Percentiles rank a stretch among this genome's conserved stretches.
These are phyloP conservation scores for Laodelphax striatellus DNA, from an alignment of 1,140 invertebrate genomes.

Conservation along the genomic window DNA sequence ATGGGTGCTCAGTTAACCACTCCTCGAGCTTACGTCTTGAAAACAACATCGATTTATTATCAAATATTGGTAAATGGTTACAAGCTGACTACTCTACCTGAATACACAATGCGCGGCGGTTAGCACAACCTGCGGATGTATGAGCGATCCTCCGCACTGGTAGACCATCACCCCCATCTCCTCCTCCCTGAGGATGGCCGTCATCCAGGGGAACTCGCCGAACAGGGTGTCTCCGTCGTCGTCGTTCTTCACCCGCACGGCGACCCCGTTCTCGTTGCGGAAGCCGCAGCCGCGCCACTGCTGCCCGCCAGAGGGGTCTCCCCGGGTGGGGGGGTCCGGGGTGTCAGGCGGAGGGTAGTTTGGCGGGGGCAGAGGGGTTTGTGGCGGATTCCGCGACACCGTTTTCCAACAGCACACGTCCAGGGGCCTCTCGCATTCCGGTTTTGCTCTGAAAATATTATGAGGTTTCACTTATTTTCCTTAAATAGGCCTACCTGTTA, in stretches of 20 bases:
- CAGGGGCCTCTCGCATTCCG: no score
- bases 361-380: constrained; percentile 17
- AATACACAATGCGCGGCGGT: constrained; percentile 41
- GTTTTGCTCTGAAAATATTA: no score
- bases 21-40: no score
- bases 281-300: constrained; percentile 45
- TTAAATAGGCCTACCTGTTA: no score
- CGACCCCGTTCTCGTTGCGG: constrained; percentile 53
- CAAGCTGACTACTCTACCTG: constrained; percentile 20
- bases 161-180: constrained; percentile 30
- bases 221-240: constrained; percentile 46
- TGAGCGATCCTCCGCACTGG: constrained; percentile 43
- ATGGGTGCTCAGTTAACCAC: no score
- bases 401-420: no score
- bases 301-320: neutral
- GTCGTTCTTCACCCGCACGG: constrained; percentile 52
- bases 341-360: no score
- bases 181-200: neutral
- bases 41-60: no score
- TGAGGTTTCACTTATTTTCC: no score
- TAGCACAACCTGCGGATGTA: constrained; percentile 39
- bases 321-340: no score
- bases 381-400: constrained; percentile 12
- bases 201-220: constrained; percentile 38
- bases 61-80: no score